Evolutionary conservation across 2,113 vertebrate genomes (phyloP), one percentile per base, ranked within the genome.

Genomic region (Corydoras sp.): DNA sequence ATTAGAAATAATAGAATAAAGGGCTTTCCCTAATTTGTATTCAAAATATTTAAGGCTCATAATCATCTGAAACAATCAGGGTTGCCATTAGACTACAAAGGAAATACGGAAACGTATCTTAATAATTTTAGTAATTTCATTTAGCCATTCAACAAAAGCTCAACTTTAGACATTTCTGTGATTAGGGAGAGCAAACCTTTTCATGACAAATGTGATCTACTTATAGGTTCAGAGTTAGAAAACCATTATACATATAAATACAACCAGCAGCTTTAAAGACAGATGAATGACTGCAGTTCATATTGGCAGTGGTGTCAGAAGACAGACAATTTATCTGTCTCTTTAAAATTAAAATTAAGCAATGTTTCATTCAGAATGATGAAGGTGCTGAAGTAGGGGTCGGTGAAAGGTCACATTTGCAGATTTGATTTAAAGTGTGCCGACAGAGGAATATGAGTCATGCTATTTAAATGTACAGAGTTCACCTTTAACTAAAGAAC

Each of bases 331-430:
- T 56, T 56, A 24, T 71, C 49, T 18, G 12, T 2, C 11, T 49
- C 53, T 43, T 48, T 71, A n/a, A 48, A 63, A 58, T 72, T 32
- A 59, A 60, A 18, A 70, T 58, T 12, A 32, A 66, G 29, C 5
- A 3, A 13, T 31, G 48, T 73, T 73, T 60, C 53, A 64, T 58
- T 58, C 24, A 49, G 8, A 58, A n/a, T 29, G 35, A 58, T 30
- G 51, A 67, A 55, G 51, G n/a, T 30, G 50, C 50, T 48, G 30
- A 54, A 43, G 15, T 18, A 59, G 3, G 13, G 60, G 49, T 65
- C 18, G 29, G 62, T 3, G 13, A 60, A 73, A 55, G 56, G 64
- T 67, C 58, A 49, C 30, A 73, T 30, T 65, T 59, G 29, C 48
- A 14, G 8, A 14, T 50, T 24, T 32, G 24, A 65, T 58, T 59